These are phyloP conservation scores for Bimastos eiseni DNA, from an alignment of 2,888 invertebrate species.

Conservation along the genomic window DNA sequence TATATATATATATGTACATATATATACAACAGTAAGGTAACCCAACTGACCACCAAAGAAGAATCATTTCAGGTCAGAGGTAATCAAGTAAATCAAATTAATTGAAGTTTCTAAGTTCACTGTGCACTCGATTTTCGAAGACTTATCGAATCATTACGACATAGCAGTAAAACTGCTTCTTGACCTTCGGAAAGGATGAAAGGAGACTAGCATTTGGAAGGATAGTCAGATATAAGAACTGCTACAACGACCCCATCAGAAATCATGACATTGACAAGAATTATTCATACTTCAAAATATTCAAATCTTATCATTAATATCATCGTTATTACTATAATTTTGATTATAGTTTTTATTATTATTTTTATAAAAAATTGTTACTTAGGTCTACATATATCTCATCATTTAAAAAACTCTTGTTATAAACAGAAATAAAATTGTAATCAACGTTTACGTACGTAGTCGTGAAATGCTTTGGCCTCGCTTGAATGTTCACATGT, in stretches of 20 bases:
- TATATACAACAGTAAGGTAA: no score
- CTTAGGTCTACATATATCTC: no score
- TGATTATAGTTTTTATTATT: no score
- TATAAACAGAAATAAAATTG: not conserved
- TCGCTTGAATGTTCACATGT: conserved; percentile 98
- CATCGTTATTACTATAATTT: no score
- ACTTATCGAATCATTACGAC: not conserved
- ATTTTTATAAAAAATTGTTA: no score
- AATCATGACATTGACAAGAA: not conserved
- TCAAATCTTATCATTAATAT: no score
- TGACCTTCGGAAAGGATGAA: not conserved
- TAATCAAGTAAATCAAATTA: not conserved
- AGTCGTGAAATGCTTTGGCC: conserved; percentile 99
- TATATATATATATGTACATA: no score
- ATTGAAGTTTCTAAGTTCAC: not conserved
- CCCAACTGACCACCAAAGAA: not conserved
- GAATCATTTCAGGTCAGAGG: not conserved
- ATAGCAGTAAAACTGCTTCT: not conserved
- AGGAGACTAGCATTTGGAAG: not conserved
- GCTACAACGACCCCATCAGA: not conserved
- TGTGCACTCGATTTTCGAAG: not conserved
- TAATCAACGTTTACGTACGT: conserved; percentile 74
- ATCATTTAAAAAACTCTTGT: no score
- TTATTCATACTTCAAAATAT: not conserved
- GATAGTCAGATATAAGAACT: not conserved